Base-by-base conservation (phyloP, 1,140 invertebrate species). In the Geopemphigus sp. region DNA sequence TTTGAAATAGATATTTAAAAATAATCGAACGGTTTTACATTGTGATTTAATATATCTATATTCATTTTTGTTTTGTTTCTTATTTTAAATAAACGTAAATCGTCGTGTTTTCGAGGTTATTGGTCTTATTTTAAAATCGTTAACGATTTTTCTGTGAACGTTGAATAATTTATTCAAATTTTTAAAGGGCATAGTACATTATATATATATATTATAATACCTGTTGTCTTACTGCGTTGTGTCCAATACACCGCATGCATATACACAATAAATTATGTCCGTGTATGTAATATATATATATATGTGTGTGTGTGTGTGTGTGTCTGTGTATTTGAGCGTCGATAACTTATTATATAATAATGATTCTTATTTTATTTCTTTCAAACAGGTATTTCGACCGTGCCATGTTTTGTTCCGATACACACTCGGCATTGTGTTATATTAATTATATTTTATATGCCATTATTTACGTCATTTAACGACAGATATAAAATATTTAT, bases 91-190 rank as follows among this genome's bases (percentile, higher is more conserved):
- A 50, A 24, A 68, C 47, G n/a, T 45, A 32, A 47, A 26, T 68
- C 22, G 22, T 68, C 15, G 22, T 17, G 29, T 26, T 50, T 47
- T 68, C 66, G 39, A 68, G 66, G 66, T 50, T 68, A 68, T 68
- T 68, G 47, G 39, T 26, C 19, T 66, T 24, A 47, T 14, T 22
- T 50, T 26, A 15, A 64, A 39, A 47, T 50, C 22, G 15, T 68
- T 24, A 26, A 68, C 39, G 15, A 50, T 68, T 68, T 68, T 50
- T 68, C n/a, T 68, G 66, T 50, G 66, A 68, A 50, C n/a, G 45
- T 68, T 68, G 39, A 45, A 68, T 68, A 68, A 68, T 68, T 50
- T 68, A 68, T 68, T 68, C 66, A 68, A 68, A 68, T 68, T 68
- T 39, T 50, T 68, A 68, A 68, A 68, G 66, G 22, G 66, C 66